Evolutionary conservation across 1,140 invertebrate species (phyloP).

Genomic region (Drosophila nigrodunni): DNA sequence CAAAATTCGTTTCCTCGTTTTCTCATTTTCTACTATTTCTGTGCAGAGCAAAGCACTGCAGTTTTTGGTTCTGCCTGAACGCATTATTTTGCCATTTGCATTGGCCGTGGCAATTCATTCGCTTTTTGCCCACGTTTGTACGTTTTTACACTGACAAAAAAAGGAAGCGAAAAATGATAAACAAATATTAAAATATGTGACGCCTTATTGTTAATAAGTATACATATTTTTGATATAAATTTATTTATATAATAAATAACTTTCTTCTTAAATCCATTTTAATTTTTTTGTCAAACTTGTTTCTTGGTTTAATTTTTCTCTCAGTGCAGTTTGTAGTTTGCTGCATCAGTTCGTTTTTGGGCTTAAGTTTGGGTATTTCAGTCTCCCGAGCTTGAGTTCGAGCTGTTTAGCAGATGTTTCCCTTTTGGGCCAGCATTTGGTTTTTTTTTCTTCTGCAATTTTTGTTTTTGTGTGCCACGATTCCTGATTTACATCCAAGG

Average conservation of each 20-base stretch:
- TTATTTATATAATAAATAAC: too few relatives aligned
- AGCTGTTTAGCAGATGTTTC: slow-evolving; percentile 38
- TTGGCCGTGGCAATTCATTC: slow-evolving; percentile 26
- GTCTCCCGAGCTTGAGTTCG: neutral
- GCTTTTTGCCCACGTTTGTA: slow-evolving; percentile 37
- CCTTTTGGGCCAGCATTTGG: slow-evolving; percentile 4
- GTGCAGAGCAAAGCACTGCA: neutral
- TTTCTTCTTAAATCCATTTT: too few relatives aligned
- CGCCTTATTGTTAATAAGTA: too few relatives aligned
- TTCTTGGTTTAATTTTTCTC: too few relatives aligned
- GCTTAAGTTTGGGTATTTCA: slow-evolving; percentile 8
- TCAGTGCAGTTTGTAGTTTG: neutral
- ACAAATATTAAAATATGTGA: too few relatives aligned
- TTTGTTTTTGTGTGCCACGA: neutral
- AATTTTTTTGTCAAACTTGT: too few relatives aligned
- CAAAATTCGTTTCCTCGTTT: neutral
- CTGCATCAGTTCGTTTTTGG: slow-evolving; percentile 10
- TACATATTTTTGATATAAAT: too few relatives aligned
- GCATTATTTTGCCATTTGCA: slow-evolving; percentile 44
- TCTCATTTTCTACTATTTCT: neutral
- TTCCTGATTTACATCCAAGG: slow-evolving; percentile 40
- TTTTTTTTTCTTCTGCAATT: neutral
- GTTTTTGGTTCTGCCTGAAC: slow-evolving; percentile 20
- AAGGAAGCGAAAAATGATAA: too few relatives aligned
- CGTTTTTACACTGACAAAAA: neutral